Evolutionary conservation across 2,113 vertebrate species (phyloP), one percentile per base, ranked within the genome.

Genomic region (Neodontobutis hainanensis): DNA sequence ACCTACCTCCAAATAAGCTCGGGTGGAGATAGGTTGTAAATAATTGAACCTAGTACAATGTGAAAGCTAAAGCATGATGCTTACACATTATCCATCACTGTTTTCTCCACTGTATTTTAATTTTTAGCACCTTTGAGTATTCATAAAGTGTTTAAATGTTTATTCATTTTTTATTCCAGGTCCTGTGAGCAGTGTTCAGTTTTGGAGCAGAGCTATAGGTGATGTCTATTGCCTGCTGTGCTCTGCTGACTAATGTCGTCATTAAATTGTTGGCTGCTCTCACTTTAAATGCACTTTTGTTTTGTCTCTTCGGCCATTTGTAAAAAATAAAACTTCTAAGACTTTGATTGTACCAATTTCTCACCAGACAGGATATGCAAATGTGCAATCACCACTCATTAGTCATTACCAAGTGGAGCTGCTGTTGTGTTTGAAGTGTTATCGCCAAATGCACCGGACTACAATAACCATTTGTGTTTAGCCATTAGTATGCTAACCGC

Each of bases 301-400:
- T 45, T 73, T 43, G 12, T 78, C 65, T 75, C 61, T 72, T n/a
- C 61, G 65, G 61, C 65, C 60, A 35, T 64, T 71, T 53, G 63
- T 49, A 48, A 61, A 38, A 61, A 42, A 16, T 19, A 52, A 9
- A 66, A 49, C 65, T 32, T 47, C 46, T 64, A 1, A 49, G 60
- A 52, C 6, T 57, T 63, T 50, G 27, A 56, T 11, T 57, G 55
- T 6, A 59, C 12, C 3, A 7, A 48, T 66, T 76, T 69, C 56
- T 64, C 63, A 77, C 60, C 15, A 71, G 57, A 60, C 67, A 66
- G 51, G 52, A 36, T 73, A 73, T 75, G 77, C 61, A 75, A 78
- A 80, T 75, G 68, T 49, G 53, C 38, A 8, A 68, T 47, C 67
- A 66, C 55, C 56, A 56, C 68, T 76, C 56, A 62, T 86, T 76